phyloP scores from a whole-genome alignment of 1,140 invertebrate genomes.

The Trypoxylus dichotomus region DNA sequence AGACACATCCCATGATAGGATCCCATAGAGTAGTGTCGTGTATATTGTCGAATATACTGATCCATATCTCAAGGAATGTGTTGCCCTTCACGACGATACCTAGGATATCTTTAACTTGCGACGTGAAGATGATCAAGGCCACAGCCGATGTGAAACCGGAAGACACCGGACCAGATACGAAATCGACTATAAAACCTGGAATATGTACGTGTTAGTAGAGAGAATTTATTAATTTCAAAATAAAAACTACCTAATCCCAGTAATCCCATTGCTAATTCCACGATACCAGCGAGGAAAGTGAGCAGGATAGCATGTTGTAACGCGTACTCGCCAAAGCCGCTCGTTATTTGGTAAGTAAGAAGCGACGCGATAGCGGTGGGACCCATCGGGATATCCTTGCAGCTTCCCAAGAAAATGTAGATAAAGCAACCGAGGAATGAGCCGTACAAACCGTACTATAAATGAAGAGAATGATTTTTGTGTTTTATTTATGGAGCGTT shows the following conservation, averaged over 20 bases:
- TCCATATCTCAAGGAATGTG: constrained; percentile 75
- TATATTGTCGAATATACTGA: constrained; percentile 65
- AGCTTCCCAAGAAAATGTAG: constrained; percentile 88
- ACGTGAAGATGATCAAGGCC: constrained; percentile 87
- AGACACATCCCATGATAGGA: constrained; percentile 68
- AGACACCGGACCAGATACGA: constrained; percentile 90
- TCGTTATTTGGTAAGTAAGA: constrained; percentile 75
- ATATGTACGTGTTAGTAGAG: constrained; percentile 9
- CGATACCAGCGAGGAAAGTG: constrained; percentile 75
- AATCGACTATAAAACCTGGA: constrained; percentile 88
- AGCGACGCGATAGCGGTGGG: constrained; percentile 84
- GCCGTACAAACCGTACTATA: constrained; percentile 84
- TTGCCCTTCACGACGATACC: constrained; percentile 74
- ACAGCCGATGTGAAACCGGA: constrained; percentile 92
- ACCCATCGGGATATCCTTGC: constrained; percentile 86
- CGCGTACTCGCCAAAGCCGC: constrained; percentile 60
- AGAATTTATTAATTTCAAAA: background rate
- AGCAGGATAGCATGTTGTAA: constrained; percentile 76
- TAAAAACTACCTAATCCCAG: constrained; percentile 77
- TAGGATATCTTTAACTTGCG: constrained; percentile 84
- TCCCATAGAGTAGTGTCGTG: constrained; percentile 66
- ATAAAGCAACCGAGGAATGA: constrained; percentile 90
- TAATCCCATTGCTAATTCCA: constrained; percentile 83
- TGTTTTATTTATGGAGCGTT: background rate
- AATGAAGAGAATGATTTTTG: constrained; percentile 37